Conservation (phyloP, 1,140 invertebrate species). For the Uloborus diversus region DNA sequence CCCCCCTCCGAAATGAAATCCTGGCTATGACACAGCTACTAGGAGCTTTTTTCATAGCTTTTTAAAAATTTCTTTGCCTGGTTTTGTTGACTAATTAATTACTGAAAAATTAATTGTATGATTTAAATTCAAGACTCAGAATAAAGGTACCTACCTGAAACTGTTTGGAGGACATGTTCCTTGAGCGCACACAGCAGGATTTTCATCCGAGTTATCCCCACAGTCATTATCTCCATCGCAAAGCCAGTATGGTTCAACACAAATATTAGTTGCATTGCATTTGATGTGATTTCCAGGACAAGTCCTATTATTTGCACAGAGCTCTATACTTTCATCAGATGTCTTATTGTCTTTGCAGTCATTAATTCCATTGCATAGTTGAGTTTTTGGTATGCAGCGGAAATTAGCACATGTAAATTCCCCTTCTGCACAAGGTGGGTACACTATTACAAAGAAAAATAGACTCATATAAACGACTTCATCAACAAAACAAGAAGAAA, state of each 20-base stretch:
- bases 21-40: no score
- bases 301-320: conserved; percentile 82
- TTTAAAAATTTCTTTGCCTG: no score
- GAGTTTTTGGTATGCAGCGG: conserved; percentile 84
- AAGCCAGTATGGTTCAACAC: conserved; percentile 93
- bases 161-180: conserved; percentile 90
- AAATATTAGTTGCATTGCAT: conserved; percentile 93
- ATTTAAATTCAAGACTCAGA: no score
- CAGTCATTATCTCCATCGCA: conserved; percentile 92
- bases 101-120: no score
- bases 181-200: conserved; percentile 86
- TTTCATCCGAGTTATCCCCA: conserved; percentile 94
- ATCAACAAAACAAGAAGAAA: no score
- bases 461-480: no score
- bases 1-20: no score
- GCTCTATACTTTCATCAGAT: conserved; percentile 87
- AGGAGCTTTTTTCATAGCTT: no score
- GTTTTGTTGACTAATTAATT: no score
- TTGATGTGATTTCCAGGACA: conserved; percentile 88
- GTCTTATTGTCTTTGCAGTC: conserved; percentile 94
- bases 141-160: no score
- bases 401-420: conserved; percentile 94
- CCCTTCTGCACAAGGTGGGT: conserved; percentile 87
- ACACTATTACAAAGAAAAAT: conserved; percentile 66
- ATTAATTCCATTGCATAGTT: conserved; percentile 92